phyloP scores from a whole-genome alignment of 1,140 invertebrate species.

The Ectropis grisescens region DNA sequence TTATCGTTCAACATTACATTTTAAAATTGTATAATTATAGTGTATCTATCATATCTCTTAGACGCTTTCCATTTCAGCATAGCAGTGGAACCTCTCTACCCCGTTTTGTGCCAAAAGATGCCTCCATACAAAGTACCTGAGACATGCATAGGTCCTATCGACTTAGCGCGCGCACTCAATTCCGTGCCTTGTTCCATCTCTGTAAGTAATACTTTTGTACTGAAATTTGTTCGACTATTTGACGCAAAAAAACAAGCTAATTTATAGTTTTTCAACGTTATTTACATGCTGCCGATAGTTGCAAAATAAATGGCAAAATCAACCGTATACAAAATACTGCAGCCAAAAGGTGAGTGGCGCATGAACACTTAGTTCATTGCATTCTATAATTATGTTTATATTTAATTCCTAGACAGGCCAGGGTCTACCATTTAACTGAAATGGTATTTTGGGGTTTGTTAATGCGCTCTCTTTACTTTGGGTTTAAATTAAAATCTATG shows the following conservation, averaged over 20 bases:
- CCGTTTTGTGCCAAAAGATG: constrained; percentile 71
- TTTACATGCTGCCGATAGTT: constrained; percentile 48
- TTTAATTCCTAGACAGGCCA: no score
- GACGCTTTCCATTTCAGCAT: constrained; percentile 85
- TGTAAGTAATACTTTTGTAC: constrained; percentile 58
- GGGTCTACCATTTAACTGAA: no score
- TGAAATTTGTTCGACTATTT: background rate
- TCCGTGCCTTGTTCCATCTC: constrained; percentile 90
- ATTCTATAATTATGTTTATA: no score
- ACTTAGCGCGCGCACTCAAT: constrained; percentile 87
- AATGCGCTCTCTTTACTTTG: no score
- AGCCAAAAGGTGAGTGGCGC: constrained; percentile 36
- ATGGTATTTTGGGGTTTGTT: no score
- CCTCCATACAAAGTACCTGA: constrained; percentile 57
- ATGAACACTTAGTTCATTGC: no score
- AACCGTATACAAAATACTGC: constrained; percentile 49
- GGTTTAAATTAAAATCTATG: no score
- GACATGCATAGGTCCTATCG: constrained; percentile 80
- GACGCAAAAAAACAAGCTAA: background rate
- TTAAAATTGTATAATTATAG: no score
- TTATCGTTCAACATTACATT: no score
- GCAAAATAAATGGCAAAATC: constrained; percentile 60
- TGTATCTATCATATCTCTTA: no score
- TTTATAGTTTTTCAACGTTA: background rate
- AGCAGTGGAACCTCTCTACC: constrained; percentile 92